Percentiles rank a stretch among this genome's conserved stretches.
Evolutionary conservation across 2,888 invertebrate species (phyloP).

Genomic region (Pristionchus mayeri): DNA sequence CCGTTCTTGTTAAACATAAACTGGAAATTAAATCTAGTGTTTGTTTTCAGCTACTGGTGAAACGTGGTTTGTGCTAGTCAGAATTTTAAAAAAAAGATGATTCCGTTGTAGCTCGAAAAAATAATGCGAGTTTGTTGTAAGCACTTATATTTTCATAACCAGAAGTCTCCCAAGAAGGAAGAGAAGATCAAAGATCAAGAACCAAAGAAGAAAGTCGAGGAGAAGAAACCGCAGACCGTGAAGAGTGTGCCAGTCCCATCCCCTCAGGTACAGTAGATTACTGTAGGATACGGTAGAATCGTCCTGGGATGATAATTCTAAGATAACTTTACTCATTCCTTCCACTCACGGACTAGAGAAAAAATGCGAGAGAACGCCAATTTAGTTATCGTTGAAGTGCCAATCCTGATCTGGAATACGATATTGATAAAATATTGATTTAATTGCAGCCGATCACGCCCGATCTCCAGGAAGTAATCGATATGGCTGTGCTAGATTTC

Average conservation of each 20-base stretch:
- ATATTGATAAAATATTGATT: not conserved
- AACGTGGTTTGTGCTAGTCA: too few relatives aligned
- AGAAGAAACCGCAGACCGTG: not conserved
- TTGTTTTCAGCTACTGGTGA: too few relatives aligned
- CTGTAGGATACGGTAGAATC: conserved; percentile 14
- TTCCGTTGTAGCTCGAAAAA: too few relatives aligned
- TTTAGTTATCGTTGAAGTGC: too few relatives aligned
- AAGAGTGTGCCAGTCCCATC: not conserved
- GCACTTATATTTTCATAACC: not conserved
- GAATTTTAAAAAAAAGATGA: too few relatives aligned
- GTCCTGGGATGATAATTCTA: too few relatives aligned
- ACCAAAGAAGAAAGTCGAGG: conserved; percentile 6
- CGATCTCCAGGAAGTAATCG: conserved; percentile 24
- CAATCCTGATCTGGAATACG: not conserved
- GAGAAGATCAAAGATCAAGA: not conserved
- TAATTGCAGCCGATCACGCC: not conserved
- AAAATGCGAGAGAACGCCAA: too few relatives aligned
- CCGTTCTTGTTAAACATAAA: too few relatives aligned
- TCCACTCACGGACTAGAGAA: too few relatives aligned
- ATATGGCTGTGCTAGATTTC: conserved; percentile 40
- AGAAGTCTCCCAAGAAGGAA: not conserved
- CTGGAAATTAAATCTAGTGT: too few relatives aligned
- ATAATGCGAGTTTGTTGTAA: too few relatives aligned
- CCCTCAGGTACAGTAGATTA: not conserved
- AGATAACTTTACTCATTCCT: too few relatives aligned